Conservation (phyloP, 2,888 invertebrate species). For the Boloria selene region DNA sequence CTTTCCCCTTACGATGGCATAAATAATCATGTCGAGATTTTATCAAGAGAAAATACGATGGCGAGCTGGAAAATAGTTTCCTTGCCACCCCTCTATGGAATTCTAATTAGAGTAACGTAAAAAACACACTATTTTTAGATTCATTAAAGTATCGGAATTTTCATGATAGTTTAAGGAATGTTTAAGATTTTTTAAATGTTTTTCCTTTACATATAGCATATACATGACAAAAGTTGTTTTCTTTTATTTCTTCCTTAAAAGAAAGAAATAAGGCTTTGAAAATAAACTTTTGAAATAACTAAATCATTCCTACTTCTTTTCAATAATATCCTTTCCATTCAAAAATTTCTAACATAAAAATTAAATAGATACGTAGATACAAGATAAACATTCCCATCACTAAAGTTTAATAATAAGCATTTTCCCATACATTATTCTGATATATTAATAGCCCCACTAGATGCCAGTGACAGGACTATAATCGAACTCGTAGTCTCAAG, state of each 20-base stretch:
- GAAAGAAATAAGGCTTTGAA: no score
- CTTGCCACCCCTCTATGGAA: constrained; percentile 55
- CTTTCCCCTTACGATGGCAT: constrained; percentile 74
- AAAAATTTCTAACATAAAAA: no score
- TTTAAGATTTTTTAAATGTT: background rate
- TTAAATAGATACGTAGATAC: no score
- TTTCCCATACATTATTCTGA: background rate
- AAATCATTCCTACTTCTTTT: no score
- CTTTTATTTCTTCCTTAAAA: no score
- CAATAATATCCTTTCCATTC: no score
- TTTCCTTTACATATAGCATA: background rate
- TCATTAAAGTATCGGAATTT: constrained; percentile 19
- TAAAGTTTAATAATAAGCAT: background rate
- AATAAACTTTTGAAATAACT: no score
- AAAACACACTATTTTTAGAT: constrained; percentile 21
- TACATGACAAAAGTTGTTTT: background rate
- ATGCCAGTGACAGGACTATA: constrained; percentile 17
- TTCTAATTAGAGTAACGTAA: constrained; percentile 67
- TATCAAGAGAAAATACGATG: constrained; percentile 78
- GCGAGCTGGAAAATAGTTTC: constrained; percentile 71
- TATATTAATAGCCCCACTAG: constrained; percentile 14
- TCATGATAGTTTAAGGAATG: background rate
- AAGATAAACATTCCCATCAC: no score
- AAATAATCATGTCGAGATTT: constrained; percentile 80
- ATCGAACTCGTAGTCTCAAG: constrained; percentile 14